phyloP scores from a whole-genome alignment of 2,888 invertebrate species.

The Cosmopolites sordidus region DNA sequence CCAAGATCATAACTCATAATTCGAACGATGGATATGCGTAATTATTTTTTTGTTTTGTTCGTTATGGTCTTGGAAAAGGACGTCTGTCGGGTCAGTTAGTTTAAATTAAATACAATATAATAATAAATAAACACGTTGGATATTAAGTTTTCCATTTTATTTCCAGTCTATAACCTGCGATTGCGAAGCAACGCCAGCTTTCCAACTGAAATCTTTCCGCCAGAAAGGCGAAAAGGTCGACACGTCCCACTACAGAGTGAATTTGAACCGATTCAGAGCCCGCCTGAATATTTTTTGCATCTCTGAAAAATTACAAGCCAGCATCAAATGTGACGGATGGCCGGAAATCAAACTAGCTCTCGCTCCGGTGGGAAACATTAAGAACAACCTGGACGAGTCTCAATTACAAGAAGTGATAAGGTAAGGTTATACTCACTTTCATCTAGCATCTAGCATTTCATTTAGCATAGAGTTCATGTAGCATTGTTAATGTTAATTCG shows the following conservation, averaged over 20 bases:
- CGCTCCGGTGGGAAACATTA: slow-evolving; percentile 68
- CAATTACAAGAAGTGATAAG: slow-evolving; percentile 74
- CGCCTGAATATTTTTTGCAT: slow-evolving; percentile 74
- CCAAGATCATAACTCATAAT: no score
- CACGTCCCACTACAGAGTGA: slow-evolving; percentile 61
- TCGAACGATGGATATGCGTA: no score
- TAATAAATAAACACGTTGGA: no score
- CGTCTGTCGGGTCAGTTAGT: no score
- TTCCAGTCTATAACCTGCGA: slow-evolving; percentile 89
- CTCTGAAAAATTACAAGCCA: slow-evolving; percentile 74
- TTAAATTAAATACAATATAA: no score
- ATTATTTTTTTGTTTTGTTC: no score
- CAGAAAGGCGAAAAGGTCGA: slow-evolving; percentile 78
- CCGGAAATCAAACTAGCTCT: slow-evolving; percentile 79
- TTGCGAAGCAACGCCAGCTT: slow-evolving; percentile 80
- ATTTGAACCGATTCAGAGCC: slow-evolving; percentile 75
- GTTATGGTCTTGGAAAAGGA: no score
- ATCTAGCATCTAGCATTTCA: no score
- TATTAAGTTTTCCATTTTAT: slow-evolving; percentile 12
- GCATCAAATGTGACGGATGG: slow-evolving; percentile 85
- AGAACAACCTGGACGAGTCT: slow-evolving; percentile 73
- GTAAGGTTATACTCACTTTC: slow-evolving; percentile 42
- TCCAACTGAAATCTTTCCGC: slow-evolving; percentile 80
- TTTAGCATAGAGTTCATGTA: no score
- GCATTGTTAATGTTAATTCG: no score